These are phyloP conservation scores for Drosophila auraria DNA, from an alignment of 1,140 invertebrate genomes.

Conservation along the genomic window DNA sequence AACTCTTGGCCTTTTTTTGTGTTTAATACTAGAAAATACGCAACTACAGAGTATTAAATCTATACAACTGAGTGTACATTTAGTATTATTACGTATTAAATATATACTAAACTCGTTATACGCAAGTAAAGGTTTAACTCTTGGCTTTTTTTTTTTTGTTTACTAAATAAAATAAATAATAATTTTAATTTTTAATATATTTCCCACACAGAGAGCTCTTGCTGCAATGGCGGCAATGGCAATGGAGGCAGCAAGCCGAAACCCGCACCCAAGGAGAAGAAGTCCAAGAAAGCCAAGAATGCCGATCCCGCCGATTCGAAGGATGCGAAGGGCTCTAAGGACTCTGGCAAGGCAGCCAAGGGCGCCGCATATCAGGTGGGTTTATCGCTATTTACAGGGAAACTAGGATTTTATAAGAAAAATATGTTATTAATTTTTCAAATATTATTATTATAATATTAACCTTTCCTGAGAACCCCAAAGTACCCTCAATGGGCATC, in stretches of 20 bases:
- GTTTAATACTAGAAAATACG: too few species aligned
- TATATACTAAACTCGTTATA: too few species aligned
- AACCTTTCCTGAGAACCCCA: neutral
- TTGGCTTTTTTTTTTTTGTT: too few species aligned
- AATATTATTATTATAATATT: too few species aligned
- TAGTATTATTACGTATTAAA: too few species aligned
- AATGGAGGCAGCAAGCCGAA: constrained; percentile 87
- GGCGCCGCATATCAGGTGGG: constrained; percentile 88
- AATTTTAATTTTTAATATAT: neutral
- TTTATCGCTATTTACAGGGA: too few species aligned
- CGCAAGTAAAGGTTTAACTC: too few species aligned
- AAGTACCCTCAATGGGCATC: neutral
- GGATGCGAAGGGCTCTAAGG: constrained; percentile 86
- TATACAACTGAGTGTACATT: too few species aligned
- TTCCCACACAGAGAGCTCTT: constrained; percentile 89
- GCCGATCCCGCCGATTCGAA: constrained; percentile 86
- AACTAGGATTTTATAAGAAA: too few species aligned
- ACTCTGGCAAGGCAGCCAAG: constrained; percentile 86
- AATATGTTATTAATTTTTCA: too few species aligned
- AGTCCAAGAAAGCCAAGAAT: constrained; percentile 90
- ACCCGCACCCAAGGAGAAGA: constrained; percentile 90
- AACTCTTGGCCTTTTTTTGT: too few species aligned
- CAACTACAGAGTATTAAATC: too few species aligned
- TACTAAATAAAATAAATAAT: neutral
- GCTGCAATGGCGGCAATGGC: constrained; percentile 87